Conservation (phyloP, 1,140 invertebrate genomes). For the Bombus balteatus region DNA sequence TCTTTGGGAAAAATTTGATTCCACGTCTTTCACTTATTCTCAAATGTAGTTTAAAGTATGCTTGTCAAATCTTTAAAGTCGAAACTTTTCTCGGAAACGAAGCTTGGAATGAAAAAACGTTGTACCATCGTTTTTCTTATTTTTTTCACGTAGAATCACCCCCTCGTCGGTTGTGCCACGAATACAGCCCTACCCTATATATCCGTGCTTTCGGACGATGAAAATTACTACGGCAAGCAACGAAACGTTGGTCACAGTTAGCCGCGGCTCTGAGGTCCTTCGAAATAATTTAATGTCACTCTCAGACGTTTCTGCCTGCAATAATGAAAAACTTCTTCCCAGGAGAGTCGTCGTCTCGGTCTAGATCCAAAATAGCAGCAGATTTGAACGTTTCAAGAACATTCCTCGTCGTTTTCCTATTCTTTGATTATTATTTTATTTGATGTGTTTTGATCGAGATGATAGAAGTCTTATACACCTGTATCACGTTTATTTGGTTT, state of each 20-base stretch:
- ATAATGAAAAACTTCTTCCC: constrained; percentile 4
- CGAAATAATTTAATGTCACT: constrained; percentile 24
- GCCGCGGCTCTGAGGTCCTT: background rate
- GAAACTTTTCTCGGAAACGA: no score
- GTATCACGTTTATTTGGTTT: background rate
- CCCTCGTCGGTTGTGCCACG: no score
- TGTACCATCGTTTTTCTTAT: no score
- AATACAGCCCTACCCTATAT: background rate
- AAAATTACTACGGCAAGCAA: background rate
- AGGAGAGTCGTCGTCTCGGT: background rate
- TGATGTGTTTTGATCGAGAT: background rate
- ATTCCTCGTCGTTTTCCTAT: background rate
- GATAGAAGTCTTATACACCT: background rate
- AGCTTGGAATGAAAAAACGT: no score
- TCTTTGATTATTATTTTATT: background rate
- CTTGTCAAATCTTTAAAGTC: no score
- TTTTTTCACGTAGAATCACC: no score
- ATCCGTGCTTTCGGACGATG: constrained; percentile 16
- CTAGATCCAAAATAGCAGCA: background rate
- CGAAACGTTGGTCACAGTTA: background rate
- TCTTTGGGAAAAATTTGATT: no score
- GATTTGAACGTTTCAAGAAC: background rate
- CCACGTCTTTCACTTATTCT: no score
- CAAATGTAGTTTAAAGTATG: no score
- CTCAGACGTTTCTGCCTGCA: background rate